These are phyloP conservation scores for Euura saliciscinereae DNA, from an alignment of 1,140 invertebrate species.

Conservation along the genomic window DNA sequence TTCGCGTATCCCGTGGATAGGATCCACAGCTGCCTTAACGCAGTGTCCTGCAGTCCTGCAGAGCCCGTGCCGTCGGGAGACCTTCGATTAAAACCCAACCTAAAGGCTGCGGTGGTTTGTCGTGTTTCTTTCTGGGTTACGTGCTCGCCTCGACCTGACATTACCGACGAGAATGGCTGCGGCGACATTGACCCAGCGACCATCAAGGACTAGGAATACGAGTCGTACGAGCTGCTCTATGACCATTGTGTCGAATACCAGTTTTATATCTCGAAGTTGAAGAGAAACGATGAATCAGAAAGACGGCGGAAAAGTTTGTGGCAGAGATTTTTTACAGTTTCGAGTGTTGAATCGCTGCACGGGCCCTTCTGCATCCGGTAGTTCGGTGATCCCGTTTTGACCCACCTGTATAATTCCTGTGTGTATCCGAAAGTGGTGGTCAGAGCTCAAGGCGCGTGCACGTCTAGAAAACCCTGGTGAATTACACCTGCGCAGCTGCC, in stretches of 20 bases:
- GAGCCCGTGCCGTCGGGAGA: not conserved
- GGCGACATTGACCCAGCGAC: not conserved
- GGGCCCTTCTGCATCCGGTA: not conserved
- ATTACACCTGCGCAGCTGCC: constrained; percentile 59
- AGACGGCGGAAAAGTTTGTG: too few species aligned
- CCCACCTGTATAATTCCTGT: not conserved
- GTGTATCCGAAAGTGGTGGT: not conserved
- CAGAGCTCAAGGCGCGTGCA: constrained; percentile 31
- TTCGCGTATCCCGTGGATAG: not conserved
- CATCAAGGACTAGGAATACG: not conserved
- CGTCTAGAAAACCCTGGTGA: constrained; percentile 45
- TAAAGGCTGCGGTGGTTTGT: not conserved
- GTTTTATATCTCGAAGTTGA: too few species aligned
- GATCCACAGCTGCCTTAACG: not conserved
- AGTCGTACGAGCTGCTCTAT: too few species aligned
- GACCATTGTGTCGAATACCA: too few species aligned
- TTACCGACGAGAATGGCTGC: not conserved
- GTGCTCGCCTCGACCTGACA: constrained; percentile 1
- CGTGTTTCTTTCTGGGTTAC: not conserved
- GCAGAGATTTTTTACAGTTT: too few species aligned
- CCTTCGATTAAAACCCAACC: not conserved
- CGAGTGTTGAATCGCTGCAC: too few species aligned
- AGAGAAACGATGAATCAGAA: too few species aligned
- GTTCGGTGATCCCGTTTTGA: not conserved
- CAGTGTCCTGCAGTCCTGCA: not conserved